phyloP scores from a whole-genome alignment of 2,113 vertebrate species.

The Mystacornis crossleyi region DNA sequence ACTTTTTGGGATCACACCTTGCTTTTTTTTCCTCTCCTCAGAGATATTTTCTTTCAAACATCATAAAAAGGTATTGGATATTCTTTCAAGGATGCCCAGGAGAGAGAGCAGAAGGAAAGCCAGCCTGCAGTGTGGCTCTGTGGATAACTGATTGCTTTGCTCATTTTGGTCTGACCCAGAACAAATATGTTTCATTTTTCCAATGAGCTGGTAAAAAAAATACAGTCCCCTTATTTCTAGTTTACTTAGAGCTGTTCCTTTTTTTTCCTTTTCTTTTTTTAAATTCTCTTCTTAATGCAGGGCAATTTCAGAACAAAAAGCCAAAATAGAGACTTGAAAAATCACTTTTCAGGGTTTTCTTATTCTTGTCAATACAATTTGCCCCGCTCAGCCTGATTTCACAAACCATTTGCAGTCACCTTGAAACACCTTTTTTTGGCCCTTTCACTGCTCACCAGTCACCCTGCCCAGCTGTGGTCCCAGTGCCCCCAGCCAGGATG shows the following conservation, averaged over 20 bases:
- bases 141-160: conserved; percentile 60
- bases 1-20: conserved; percentile 40
- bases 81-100: conserved; percentile 42
- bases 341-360: conserved; percentile 33
- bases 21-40: background rate
- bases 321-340: conserved; percentile 26
- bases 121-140: background rate
- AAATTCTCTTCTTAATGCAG: background rate
- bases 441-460: background rate
- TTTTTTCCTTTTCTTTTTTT: background rate
- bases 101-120: conserved; percentile 12
- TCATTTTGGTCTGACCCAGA: conserved; percentile 60
- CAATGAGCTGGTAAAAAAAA: conserved; percentile 57
- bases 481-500: background rate
- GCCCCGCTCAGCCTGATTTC: background rate
- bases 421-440: background rate
- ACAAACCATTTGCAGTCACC: background rate
- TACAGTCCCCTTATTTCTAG: conserved; percentile 43
- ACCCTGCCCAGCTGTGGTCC: background rate
- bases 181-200: conserved; percentile 68
- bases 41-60: conserved; percentile 38
- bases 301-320: conserved; percentile 57
- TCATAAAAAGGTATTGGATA: conserved; percentile 46
- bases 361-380: conserved; percentile 47
- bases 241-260: background rate